These are phyloP conservation scores for Endotricha flammealis DNA, from an alignment of 2,888 invertebrate genomes.

Conservation along the genomic window DNA sequence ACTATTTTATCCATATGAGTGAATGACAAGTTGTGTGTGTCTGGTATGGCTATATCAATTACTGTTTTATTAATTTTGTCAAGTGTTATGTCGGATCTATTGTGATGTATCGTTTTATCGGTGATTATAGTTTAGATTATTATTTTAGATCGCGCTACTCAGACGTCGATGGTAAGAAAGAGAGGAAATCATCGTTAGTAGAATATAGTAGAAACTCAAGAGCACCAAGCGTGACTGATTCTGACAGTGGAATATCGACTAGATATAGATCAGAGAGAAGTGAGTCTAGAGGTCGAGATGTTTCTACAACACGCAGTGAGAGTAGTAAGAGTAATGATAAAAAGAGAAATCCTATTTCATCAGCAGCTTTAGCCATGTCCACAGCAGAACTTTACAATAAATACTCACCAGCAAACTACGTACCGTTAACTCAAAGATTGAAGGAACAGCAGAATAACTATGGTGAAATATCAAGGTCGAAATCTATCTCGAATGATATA, in stretches of 20 bases:
- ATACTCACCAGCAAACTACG: constrained; percentile 86
- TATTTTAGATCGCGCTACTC: constrained; percentile 54
- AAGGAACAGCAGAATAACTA: constrained; percentile 49
- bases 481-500: constrained; percentile 79
- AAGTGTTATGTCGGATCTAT: too few relatives aligned
- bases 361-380: constrained; percentile 76
- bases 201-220: constrained; percentile 56
- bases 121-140: too few relatives aligned
- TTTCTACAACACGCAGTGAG: constrained; percentile 75
- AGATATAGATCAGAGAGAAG: constrained; percentile 62
- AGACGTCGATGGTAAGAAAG: constrained; percentile 62
- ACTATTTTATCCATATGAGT: too few relatives aligned
- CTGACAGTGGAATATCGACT: constrained; percentile 63
- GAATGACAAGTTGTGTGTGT: too few relatives aligned
- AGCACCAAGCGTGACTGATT: constrained; percentile 67
- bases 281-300: constrained; percentile 74
- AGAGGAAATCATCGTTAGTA: constrained; percentile 56
- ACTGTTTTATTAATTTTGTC: too few relatives aligned
- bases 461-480: constrained; percentile 69
- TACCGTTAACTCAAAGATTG: constrained; percentile 75
- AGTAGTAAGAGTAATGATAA: constrained; percentile 63
- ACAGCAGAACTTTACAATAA: constrained; percentile 84
- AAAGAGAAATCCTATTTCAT: constrained; percentile 62
- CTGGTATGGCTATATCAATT: too few relatives aligned
- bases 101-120: too few relatives aligned